These are phyloP conservation scores for Acleris sparsana DNA, from an alignment of 2,888 invertebrate species.

Conservation along the genomic window DNA sequence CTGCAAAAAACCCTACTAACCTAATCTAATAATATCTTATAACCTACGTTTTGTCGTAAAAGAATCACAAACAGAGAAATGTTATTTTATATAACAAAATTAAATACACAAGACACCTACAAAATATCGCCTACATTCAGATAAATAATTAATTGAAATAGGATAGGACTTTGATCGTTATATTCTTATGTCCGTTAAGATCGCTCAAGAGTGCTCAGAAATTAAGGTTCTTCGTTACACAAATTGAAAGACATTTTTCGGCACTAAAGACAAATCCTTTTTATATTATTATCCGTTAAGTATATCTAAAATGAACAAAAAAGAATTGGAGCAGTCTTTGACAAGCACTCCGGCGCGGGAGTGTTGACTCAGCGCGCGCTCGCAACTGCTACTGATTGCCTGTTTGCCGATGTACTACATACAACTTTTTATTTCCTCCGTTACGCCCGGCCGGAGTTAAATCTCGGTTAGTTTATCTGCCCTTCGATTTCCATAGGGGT, in stretches of 20 bases:
- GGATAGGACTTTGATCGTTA: too few species aligned
- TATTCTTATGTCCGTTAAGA: neutral
- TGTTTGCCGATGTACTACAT: constrained; percentile 56
- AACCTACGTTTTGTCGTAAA: too few species aligned
- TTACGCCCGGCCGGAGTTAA: constrained; percentile 47
- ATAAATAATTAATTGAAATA: too few species aligned
- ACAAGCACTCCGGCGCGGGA: constrained; percentile 60
- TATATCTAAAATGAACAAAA: constrained; percentile 57
- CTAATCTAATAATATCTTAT: too few species aligned
- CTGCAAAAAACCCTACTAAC: too few species aligned
- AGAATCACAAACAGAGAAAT: too few species aligned
- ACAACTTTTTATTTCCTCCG: constrained; percentile 69
- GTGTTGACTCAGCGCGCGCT: constrained; percentile 71
- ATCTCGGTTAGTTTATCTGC: constrained; percentile 17
- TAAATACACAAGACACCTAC: too few species aligned
- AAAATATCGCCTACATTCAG: too few species aligned
- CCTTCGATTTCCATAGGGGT: neutral
- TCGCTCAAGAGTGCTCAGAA: neutral
- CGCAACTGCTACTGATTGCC: constrained; percentile 78
- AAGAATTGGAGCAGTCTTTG: constrained; percentile 67
- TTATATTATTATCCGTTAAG: constrained; percentile 14
- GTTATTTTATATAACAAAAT: too few species aligned
- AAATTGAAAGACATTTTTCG: neutral
- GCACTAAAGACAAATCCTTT: neutral
- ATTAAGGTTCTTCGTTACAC: neutral